Conservation (phyloP, 1,140 invertebrate genomes). For the Achatina immaculata region DNA sequence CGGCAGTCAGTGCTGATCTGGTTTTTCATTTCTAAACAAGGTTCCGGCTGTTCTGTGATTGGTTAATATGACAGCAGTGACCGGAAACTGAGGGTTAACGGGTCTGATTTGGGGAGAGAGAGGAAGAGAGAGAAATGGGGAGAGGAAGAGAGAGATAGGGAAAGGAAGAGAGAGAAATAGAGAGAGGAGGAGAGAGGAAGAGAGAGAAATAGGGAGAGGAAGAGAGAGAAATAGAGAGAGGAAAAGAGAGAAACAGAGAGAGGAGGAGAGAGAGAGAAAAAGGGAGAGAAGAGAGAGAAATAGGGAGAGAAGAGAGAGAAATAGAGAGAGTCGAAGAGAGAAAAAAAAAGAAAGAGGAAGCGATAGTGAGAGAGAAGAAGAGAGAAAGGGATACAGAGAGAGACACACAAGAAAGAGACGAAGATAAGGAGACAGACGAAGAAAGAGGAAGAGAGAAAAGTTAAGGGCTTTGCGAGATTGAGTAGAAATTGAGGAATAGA, state of each 20-base stretch:
- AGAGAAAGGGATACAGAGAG: background rate
- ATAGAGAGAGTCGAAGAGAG: conserved; percentile 23
- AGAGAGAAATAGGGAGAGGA: conserved; percentile 2
- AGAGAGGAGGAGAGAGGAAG: background rate
- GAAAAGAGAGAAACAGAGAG: conserved; percentile 20
- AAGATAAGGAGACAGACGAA: background rate
- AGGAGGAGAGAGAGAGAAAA: conserved; percentile 7
- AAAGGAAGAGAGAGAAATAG: background rate
- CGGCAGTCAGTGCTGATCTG: no score
- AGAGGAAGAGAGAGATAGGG: background rate
- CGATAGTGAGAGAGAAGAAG: conserved; percentile 23
- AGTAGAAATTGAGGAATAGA: no score
- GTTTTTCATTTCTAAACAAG: no score
- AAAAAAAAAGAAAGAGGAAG: conserved; percentile 10
- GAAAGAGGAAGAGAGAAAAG: background rate
- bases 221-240: background rate
- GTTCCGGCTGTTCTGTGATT: no score
- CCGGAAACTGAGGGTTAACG: no score
- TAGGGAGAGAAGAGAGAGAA: conserved; percentile 11
- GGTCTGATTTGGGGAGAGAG: no score
- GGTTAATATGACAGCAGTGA: no score
- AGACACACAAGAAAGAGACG: background rate
- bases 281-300: conserved; percentile 23
- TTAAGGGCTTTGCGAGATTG: no score
- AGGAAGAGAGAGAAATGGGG: background rate